Conservation (phyloP, 2,888 invertebrate genomes). For the Nowickia ferox region DNA sequence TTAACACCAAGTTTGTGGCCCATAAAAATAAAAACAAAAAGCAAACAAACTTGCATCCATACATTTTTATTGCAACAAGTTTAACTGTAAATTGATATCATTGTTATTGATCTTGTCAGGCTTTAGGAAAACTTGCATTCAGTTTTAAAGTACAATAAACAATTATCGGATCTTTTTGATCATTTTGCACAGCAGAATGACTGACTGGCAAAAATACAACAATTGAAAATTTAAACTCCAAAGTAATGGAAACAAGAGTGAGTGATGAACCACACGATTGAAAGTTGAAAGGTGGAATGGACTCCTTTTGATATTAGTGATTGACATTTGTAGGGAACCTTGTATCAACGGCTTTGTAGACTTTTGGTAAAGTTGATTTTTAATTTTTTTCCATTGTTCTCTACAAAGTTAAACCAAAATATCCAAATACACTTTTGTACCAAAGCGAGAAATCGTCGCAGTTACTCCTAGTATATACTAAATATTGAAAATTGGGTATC, state of each 20-base stretch:
- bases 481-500: too few relatives aligned
- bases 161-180: constrained; percentile 68
- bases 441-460: too few relatives aligned
- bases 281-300: constrained; percentile 46
- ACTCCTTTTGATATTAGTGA: not conserved
- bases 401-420: too few relatives aligned
- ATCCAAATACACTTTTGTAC: too few relatives aligned
- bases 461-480: too few relatives aligned
- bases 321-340: not conserved
- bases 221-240: constrained; percentile 11
- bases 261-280: constrained; percentile 45
- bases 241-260: constrained; percentile 12
- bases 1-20: constrained; percentile 37
- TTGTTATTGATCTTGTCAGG: constrained; percentile 68
- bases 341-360: not conserved
- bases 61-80: constrained; percentile 27
- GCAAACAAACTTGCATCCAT: not conserved
- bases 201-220: not conserved
- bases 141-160: constrained; percentile 62
- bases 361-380: not conserved
- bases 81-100: constrained; percentile 68
- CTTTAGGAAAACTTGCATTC: constrained; percentile 45
- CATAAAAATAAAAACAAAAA: not conserved
- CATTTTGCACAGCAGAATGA: constrained; percentile 11
- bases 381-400: not conserved